Conservation (phyloP, 2,888 invertebrate species). For the Romanomermis culicivorax region DNA sequence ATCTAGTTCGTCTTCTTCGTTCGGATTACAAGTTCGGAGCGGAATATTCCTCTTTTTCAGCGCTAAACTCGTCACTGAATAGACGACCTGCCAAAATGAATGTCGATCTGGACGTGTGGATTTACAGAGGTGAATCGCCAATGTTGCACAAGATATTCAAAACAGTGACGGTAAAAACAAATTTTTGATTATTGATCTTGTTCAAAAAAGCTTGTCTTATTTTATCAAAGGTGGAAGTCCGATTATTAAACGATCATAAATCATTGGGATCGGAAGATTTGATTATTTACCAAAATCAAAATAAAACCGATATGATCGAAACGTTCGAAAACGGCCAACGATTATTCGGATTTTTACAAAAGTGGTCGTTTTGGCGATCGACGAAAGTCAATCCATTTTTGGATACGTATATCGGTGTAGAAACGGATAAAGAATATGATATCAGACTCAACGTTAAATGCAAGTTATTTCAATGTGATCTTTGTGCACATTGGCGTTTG, state of each 20-base stretch:
- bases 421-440: conserved; percentile 20
- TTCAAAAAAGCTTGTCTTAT: no score
- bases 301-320: neutral
- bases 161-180: neutral
- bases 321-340: neutral
- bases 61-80: no score
- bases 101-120: neutral
- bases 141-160: neutral
- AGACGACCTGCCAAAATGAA: no score
- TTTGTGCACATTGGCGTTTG: no score
- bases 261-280: no score
- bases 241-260: no score
- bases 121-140: neutral
- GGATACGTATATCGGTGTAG: conserved; percentile 26
- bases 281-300: neutral
- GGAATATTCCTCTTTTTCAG: no score
- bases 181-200: no score
- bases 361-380: conserved; percentile 4
- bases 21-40: no score
- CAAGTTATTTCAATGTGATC: no score
- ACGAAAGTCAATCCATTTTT: conserved; percentile 26
- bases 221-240: no score
- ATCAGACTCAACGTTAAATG: conserved; percentile 22
- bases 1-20: no score
- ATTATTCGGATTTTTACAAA: conserved; percentile 1